A percentile compares a stretch with the other conserved stretches of the same genome.
Evolutionary conservation across 2,888 invertebrate genomes (phyloP).

Genomic region (Lamellibrachia columna): DNA sequence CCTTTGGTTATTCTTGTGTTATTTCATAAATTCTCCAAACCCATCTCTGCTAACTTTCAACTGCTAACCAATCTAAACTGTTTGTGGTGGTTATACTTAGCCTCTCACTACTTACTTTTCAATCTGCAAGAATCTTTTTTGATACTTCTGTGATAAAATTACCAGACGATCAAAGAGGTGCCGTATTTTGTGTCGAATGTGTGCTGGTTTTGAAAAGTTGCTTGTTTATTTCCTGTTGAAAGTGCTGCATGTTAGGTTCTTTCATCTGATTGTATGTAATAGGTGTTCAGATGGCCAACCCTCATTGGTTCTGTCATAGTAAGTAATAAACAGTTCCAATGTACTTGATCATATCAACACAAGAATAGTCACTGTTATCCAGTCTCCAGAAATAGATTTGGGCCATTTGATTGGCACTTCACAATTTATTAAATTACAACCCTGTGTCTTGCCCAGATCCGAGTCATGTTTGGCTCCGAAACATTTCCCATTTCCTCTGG

Average conservation of each 20-base stretch:
- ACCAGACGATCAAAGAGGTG: neutral
- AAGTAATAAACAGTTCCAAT: no score
- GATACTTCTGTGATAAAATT: no score
- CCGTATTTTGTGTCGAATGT: neutral
- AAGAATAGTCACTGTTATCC: neutral
- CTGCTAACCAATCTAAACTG: neutral
- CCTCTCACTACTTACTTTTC: neutral
- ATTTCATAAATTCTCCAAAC: neutral
- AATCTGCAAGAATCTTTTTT: no score
- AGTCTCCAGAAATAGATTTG: neutral
- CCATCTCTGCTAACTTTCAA: neutral
- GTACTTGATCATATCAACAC: neutral
- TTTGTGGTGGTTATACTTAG: neutral
- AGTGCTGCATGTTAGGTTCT: no score
- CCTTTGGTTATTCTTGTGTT: neutral
- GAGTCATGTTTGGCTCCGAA: no score
- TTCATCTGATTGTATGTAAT: no score
- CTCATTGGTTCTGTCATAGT: neutral
- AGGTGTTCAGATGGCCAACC: neutral
- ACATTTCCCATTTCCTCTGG: no score
- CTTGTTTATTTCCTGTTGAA: neutral
- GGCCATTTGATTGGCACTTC: neutral
- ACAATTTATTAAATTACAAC: neutral
- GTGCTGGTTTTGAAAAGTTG: neutral
- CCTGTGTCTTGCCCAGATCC: neutral